phyloP scores from a whole-genome alignment of 2,113 vertebrate species.

The Trematocara zebra region DNA sequence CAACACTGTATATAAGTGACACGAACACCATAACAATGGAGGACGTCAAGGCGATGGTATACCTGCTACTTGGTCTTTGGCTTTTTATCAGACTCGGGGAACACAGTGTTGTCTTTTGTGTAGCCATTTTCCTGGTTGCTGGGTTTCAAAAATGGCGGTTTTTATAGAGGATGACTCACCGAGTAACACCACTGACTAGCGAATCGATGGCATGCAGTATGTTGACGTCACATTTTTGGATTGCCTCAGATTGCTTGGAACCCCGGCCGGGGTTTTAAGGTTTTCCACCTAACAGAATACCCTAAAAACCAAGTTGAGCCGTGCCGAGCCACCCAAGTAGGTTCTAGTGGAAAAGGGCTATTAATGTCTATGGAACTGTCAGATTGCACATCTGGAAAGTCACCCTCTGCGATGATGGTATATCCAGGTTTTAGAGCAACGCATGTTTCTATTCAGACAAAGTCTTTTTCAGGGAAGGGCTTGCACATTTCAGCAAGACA shows the following conservation, averaged over 20 bases:
- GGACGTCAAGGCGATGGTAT: background rate
- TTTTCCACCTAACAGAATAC: background rate
- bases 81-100: background rate
- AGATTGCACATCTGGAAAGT: background rate
- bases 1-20: background rate
- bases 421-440: background rate
- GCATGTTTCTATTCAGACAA: background rate
- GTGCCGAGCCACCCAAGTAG: background rate
- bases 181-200: background rate
- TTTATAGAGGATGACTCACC: background rate
- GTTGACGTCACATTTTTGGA: background rate
- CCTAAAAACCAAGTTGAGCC: background rate
- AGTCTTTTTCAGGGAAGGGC: background rate
- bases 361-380: background rate
- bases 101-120: background rate
- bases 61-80: background rate
- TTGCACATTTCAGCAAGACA: background rate
- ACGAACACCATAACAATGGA: background rate
- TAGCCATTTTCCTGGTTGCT: background rate
- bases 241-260: background rate
- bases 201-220: background rate
- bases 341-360: background rate
- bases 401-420: background rate
- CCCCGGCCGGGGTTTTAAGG: fast-evolving
- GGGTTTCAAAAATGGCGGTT: background rate